A percentile compares a stretch with the other conserved stretches of the same genome.
Evolutionary conservation across 2,888 invertebrate genomes (phyloP).

Genomic region (Drosophila vallismaia): DNA sequence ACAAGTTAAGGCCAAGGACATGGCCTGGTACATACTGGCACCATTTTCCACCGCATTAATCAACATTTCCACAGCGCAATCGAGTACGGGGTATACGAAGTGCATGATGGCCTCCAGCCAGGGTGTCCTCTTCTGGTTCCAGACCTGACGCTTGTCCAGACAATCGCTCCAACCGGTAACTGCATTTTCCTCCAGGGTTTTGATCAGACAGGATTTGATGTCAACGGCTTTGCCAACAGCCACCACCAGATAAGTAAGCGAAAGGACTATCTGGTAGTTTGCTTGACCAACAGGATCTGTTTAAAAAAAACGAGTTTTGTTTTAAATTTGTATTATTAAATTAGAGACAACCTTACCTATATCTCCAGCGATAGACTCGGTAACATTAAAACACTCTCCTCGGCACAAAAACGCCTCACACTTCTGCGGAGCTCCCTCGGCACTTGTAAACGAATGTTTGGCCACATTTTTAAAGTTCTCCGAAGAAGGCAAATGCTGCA

Average conservation of each 20-base stretch:
- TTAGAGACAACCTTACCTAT: conserved; percentile 58
- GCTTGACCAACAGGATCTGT: conserved; percentile 84
- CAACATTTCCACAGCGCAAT: conserved; percentile 88
- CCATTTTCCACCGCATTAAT: conserved; percentile 89
- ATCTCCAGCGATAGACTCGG: conserved; percentile 77
- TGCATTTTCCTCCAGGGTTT: conserved; percentile 86
- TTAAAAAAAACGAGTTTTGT: too few relatives aligned
- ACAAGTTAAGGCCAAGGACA: conserved; percentile 89
- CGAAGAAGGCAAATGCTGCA: conserved; percentile 84
- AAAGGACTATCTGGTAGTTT: conserved; percentile 87
- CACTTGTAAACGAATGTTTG: conserved; percentile 82
- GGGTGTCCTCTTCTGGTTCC: conserved; percentile 91
- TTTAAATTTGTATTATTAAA: not conserved
- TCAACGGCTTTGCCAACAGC: conserved; percentile 87
- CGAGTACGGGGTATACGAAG: conserved; percentile 87
- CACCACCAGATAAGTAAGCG: conserved; percentile 87
- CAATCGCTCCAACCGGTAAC: conserved; percentile 88
- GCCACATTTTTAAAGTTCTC: conserved; percentile 83
- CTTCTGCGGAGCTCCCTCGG: conserved; percentile 68
- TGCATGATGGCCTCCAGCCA: conserved; percentile 90
- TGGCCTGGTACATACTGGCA: conserved; percentile 92
- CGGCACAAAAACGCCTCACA: conserved; percentile 90
- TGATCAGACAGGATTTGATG: conserved; percentile 87
- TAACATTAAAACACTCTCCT: conserved; percentile 86
- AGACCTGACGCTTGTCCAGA: conserved; percentile 91